Evolutionary conservation across 2,888 invertebrate species (phyloP).

Genomic region (Diplolepis rosae): DNA sequence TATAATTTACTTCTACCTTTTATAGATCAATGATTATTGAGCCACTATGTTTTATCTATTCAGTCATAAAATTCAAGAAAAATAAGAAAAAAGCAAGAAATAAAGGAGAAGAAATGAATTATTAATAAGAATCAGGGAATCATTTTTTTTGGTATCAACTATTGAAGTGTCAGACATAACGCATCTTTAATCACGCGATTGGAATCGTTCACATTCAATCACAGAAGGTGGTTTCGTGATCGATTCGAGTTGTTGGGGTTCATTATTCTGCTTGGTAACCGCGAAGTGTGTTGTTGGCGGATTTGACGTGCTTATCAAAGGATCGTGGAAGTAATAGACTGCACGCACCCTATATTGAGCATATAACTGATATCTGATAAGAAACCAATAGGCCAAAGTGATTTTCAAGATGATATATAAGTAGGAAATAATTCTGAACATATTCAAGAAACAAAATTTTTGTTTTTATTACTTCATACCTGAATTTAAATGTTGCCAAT

Average conservation of each 20-base stretch:
- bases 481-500: no score
- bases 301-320: slow-evolving; percentile 71
- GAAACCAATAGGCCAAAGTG: slow-evolving; percentile 53
- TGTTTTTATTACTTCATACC: no score
- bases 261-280: slow-evolving; percentile 49
- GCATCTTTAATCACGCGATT: slow-evolving; percentile 1
- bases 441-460: no score
- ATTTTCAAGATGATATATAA: slow-evolving; percentile 37
- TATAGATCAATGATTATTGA: no score
- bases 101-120: no score
- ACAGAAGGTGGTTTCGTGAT: slow-evolving; percentile 60
- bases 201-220: slow-evolving; percentile 51
- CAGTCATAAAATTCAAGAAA: no score
- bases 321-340: slow-evolving; percentile 66
- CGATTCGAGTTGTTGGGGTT: slow-evolving; percentile 57
- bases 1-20: no score
- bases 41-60: no score
- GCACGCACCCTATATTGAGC: slow-evolving; percentile 65
- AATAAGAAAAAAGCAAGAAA: no score
- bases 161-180: background rate
- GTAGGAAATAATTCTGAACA: no score
- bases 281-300: slow-evolving; percentile 52
- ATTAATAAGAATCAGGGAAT: no score
- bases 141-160: no score
- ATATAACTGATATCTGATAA: slow-evolving; percentile 63